Percentiles rank a stretch among this genome's conserved stretches.
Conservation (phyloP, 2,113 vertebrate genomes). For the Chroicocephalus ridibundus region DNA sequence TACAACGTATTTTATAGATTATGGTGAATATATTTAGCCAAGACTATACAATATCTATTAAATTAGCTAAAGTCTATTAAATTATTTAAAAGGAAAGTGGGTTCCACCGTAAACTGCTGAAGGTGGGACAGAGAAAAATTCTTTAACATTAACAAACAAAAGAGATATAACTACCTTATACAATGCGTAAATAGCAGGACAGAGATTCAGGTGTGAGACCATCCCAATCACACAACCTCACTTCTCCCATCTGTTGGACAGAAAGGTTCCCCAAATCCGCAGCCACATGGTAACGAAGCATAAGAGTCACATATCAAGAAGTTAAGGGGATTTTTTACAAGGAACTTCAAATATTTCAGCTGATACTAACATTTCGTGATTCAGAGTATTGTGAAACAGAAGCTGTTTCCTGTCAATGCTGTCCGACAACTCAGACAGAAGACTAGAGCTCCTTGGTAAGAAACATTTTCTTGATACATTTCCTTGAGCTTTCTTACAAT, state of each 20-base stretch:
- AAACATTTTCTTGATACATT: not conserved
- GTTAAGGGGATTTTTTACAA: not conserved
- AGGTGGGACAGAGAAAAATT: not conserved
- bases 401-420: not conserved
- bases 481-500: not conserved
- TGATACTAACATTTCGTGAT: not conserved
- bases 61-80: not conserved
- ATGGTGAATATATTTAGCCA: not conserved
- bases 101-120: not conserved
- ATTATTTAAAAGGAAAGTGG: not conserved
- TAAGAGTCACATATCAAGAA: not conserved
- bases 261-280: not conserved
- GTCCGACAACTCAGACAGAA: not conserved
- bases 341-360: not conserved
- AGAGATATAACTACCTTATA: not conserved
- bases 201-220: not conserved
- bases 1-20: not conserved
- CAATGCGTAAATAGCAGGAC: not conserved
- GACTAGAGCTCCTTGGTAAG: not conserved
- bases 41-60: not conserved
- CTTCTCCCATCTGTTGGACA: not conserved
- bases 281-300: not conserved
- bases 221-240: not conserved
- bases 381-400: not conserved
- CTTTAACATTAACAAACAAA: not conserved